Base-by-base conservation (phyloP, 2,797 vertebrate genomes). In the Chrosomus eos region DNA sequence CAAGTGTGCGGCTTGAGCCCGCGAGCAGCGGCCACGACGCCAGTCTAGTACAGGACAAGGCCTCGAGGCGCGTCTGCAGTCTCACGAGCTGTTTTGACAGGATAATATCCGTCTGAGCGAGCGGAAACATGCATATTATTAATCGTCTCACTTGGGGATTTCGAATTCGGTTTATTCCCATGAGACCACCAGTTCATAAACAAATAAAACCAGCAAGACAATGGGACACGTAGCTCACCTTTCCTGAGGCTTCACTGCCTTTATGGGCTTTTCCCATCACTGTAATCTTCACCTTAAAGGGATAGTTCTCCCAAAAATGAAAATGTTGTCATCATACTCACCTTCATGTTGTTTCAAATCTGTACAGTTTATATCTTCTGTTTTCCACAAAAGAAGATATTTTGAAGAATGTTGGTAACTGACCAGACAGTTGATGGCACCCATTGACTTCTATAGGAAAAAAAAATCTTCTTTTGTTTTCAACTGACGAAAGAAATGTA, bases 51-150 rank as follows among this genome's bases (percentile, higher is more conserved):
- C 88, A 81, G 87, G 48, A 81, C 55, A 43, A 45, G 48, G 73
- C 62, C 36, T 55, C 45, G 75, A 60, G 82, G 75, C 85, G 80
- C 66, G 81, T 83, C 71, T 80, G 80, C 79, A 84, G 85, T 87
- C 83, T 85, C 28, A 45, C 18, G 58, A 48, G 70, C 85, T 90
- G 89, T 90, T 91, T 91, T 86, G 83, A 91, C 62, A 91, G 86
- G 83, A 88, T 85, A 81, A 88, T 75, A 88, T 62, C 58, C 76
- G 86, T 85, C 87, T 82, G 82, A 88, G 84, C 77, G 88, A 86
- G 67, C 58, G 76, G 76, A 53, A 78, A 53, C 71, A 19, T 71
- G 60, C 43, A 36, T 70, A 71, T 72, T 36, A 19, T 86, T 74
- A n/a, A 31, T 45, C 80, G 33, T 64, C 81, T 85, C 45, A n/a